These are phyloP conservation scores for Rynchops niger DNA, from an alignment of 2,113 vertebrate species.

Conservation along the genomic window DNA sequence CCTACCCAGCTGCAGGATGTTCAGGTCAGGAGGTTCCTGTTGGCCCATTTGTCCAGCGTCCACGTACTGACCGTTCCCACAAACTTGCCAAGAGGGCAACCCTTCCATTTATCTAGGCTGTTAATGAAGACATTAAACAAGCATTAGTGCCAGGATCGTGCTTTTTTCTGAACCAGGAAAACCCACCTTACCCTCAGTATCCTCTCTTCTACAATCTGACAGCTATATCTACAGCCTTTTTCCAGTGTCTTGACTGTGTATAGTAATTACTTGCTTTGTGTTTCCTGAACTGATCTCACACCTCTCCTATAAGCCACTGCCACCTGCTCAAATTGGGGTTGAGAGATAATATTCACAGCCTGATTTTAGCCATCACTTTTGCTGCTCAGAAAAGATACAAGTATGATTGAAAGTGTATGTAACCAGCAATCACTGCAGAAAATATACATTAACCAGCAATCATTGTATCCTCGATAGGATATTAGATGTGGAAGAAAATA, in stretches of 20 bases:
- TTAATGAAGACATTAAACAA: neutral
- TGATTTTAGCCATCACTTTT: neutral
- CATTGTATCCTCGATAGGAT: neutral
- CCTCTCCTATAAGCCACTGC: neutral
- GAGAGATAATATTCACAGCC: neutral
- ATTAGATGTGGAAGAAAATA: neutral
- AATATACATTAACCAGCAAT: neutral
- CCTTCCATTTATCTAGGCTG: neutral
- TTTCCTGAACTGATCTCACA: neutral
- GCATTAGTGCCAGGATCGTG: neutral
- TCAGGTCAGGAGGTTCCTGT: neutral
- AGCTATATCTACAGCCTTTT: neutral
- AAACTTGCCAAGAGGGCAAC: neutral
- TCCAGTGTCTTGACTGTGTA: neutral
- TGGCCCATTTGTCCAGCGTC: neutral
- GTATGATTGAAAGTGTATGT: neutral
- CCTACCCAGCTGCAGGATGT: neutral
- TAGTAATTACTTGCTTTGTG: neutral
- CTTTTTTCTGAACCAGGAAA: neutral
- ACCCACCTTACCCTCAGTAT: neutral
- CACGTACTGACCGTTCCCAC: neutral
- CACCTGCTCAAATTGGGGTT: neutral
- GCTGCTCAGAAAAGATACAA: neutral
- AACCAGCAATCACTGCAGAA: neutral
- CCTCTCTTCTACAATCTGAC: neutral